Percentiles rank a stretch among this genome's conserved stretches.
Conservation (phyloP, 2,888 invertebrate genomes). For the Sinopyrophorus schimmeli region DNA sequence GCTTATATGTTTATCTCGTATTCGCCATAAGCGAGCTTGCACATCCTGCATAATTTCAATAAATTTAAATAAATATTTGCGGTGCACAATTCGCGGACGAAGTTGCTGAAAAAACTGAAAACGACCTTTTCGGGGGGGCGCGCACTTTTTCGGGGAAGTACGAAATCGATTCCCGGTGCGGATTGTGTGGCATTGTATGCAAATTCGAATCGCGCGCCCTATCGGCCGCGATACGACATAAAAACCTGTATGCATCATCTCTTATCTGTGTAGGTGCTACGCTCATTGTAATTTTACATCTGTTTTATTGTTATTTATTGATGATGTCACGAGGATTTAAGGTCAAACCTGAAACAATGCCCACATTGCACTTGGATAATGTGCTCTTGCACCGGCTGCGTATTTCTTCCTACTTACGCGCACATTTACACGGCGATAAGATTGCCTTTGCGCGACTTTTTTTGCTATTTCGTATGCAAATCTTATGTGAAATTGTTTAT, state of each 20-base stretch:
- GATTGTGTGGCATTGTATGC: slow-evolving; percentile 42
- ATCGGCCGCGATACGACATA: slow-evolving; percentile 29
- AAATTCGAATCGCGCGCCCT: slow-evolving; percentile 38
- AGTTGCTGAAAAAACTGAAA: too few species aligned
- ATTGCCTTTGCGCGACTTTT: too few species aligned
- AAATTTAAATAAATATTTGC: background rate
- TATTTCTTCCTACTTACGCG: slow-evolving; percentile 15
- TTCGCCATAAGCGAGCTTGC: background rate
- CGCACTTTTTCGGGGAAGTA: slow-evolving; percentile 41
- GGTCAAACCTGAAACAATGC: slow-evolving; percentile 33
- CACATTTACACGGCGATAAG: slow-evolving; percentile 20
- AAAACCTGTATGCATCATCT: slow-evolving; percentile 35
- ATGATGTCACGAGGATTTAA: slow-evolving; percentile 35
- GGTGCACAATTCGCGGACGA: background rate
- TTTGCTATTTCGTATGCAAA: too few species aligned
- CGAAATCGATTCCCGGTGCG: slow-evolving; percentile 40
- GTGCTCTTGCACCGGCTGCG: slow-evolving; percentile 20
- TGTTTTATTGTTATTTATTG: slow-evolving; percentile 35
- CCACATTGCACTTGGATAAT: slow-evolving; percentile 30
- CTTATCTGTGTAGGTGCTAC: slow-evolving; percentile 36
- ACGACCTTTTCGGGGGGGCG: too few species aligned
- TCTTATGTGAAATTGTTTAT: too few species aligned
- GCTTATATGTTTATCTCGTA: background rate
- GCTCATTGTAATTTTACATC: slow-evolving; percentile 36
- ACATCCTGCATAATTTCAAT: background rate